Percentiles rank a stretch among this genome's conserved stretches.
Evolutionary conservation across 2,888 invertebrate genomes (phyloP).

Genomic region (Sarcophaga subvicina): DNA sequence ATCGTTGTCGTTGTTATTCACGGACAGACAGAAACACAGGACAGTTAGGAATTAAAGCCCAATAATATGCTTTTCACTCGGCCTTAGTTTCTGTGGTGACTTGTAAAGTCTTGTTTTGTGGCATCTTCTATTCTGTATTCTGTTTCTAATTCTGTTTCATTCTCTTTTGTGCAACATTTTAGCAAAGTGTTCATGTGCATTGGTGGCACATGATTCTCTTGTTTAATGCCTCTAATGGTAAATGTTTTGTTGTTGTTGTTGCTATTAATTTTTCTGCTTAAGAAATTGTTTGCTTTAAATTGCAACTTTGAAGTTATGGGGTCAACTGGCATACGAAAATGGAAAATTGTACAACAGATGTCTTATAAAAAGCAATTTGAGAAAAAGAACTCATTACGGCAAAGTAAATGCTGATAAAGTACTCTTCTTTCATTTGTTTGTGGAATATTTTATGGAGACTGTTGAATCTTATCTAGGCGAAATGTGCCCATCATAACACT

Average conservation of each 20-base stretch:
- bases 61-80: constrained; percentile 2
- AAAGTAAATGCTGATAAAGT: too few relatives aligned
- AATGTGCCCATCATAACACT: too few relatives aligned
- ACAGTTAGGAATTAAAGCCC: neutral
- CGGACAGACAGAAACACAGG: constrained; percentile 21
- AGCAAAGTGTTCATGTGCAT: constrained; percentile 28
- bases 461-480: too few relatives aligned
- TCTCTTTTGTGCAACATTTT: neutral
- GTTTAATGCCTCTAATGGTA: constrained; percentile 20
- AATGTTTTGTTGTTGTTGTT: neutral
- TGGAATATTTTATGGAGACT: too few relatives aligned
- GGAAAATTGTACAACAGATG: too few relatives aligned
- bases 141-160: constrained; percentile 8
- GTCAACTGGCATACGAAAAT: too few relatives aligned
- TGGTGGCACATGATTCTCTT: constrained; percentile 14
- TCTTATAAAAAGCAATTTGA: too few relatives aligned
- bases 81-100: constrained; percentile 12
- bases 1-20: constrained; percentile 33
- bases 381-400: too few relatives aligned
- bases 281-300: too few relatives aligned
- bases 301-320: too few relatives aligned
- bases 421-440: too few relatives aligned
- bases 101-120: constrained; percentile 7
- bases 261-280: too few relatives aligned
- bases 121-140: constrained; percentile 3